A percentile compares a stretch with the other conserved stretches of the same genome.
Conservation (phyloP, 92 coral and sea anemone genomes). For the Actinostola sp. region DNA sequence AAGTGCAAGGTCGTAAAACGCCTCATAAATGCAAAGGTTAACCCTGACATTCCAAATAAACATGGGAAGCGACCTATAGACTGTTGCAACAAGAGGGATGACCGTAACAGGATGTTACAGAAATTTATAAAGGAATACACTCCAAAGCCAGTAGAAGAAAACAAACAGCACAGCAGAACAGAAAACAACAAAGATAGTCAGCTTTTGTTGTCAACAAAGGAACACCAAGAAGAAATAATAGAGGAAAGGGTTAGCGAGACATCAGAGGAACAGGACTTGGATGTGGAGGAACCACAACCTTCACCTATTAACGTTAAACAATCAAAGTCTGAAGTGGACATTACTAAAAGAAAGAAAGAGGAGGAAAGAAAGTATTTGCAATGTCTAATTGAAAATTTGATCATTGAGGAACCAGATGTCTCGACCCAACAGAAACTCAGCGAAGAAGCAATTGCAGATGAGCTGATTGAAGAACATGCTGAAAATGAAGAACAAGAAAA, state of each 20-base stretch:
- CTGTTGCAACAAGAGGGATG: conserved; percentile 24
- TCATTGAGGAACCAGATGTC: neutral
- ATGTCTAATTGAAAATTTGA: conserved; percentile 5
- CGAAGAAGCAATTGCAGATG: conserved; percentile 11
- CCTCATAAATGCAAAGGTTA: conserved; percentile 51
- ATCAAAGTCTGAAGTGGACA: neutral
- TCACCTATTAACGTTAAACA: neutral
- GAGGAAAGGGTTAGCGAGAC: neutral
- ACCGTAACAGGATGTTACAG: conserved; percentile 58
- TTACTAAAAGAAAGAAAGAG: conserved; percentile 20
- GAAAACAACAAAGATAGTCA: neutral
- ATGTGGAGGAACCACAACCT: neutral
- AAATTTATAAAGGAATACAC: conserved; percentile 37
- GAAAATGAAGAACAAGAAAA: neutral
- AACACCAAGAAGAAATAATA: neutral
- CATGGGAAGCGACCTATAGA: conserved; percentile 38
- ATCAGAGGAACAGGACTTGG: neutral
- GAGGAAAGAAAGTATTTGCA: neutral
- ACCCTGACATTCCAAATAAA: conserved; percentile 58
- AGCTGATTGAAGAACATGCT: neutral
- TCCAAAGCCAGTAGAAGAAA: conserved; percentile 17
- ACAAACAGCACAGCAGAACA: neutral
- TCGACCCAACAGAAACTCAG: neutral
- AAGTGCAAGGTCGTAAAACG: conserved; percentile 52
- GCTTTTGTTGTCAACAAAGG: neutral